These are phyloP conservation scores for Ascidia mentula DNA, from an alignment of 23 tunicate species.

Conservation along the genomic window DNA sequence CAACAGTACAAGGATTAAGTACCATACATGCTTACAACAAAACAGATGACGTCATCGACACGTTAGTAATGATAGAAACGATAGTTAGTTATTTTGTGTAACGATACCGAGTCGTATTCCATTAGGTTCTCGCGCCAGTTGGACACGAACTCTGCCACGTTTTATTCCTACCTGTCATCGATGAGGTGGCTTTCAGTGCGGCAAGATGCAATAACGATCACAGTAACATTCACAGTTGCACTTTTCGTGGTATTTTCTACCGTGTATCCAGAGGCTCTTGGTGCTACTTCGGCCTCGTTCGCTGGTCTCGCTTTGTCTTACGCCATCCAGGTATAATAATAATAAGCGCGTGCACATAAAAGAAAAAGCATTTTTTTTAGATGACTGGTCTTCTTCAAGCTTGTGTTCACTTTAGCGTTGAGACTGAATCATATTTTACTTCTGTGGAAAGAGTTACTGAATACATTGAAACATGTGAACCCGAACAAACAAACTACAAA, in stretches of 20 bases:
- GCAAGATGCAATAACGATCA: constrained; percentile 40
- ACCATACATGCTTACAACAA: constrained; percentile 84
- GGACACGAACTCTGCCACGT: constrained; percentile 20
- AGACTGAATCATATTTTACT: constrained; percentile 73
- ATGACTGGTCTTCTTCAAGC: constrained; percentile 81
- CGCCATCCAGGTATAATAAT: constrained; percentile 55
- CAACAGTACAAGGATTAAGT: constrained; percentile 76
- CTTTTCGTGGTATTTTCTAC: constrained; percentile 57
- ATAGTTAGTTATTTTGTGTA: no score
- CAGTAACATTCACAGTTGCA: constrained; percentile 34
- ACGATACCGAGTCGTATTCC: background rate
- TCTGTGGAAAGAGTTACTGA: constrained; percentile 72
- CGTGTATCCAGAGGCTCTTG: constrained; percentile 39
- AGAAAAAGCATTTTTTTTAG: constrained; percentile 17
- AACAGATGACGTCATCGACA: constrained; percentile 57
- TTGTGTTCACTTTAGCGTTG: constrained; percentile 66
- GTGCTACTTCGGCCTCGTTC: constrained; percentile 45
- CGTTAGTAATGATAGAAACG: constrained; percentile 24
- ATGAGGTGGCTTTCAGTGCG: constrained; percentile 75
- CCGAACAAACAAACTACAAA: constrained; percentile 39
- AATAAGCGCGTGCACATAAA: background rate
- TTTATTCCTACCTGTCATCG: constrained; percentile 31
- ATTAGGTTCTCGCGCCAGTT: constrained; percentile 14
- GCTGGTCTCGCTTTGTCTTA: constrained; percentile 74
- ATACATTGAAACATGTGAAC: constrained; percentile 45